Conservation (phyloP, 2,888 invertebrate species). For the Plebejus melissa region DNA sequence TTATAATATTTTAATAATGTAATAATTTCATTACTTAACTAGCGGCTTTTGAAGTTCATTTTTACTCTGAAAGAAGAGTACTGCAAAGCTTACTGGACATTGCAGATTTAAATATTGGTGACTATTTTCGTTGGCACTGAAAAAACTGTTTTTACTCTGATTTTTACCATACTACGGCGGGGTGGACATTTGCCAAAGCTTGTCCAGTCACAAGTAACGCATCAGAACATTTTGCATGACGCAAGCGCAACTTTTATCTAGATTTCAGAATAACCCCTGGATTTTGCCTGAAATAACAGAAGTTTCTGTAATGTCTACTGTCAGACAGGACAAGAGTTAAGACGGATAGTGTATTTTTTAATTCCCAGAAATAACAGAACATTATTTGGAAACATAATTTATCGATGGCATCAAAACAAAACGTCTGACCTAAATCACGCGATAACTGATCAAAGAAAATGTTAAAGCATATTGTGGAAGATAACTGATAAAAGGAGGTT, state of each 20-base stretch:
- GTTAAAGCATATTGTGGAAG: not conserved
- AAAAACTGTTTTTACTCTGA: slow-evolving; percentile 16
- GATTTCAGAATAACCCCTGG: not conserved
- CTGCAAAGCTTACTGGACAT: not conserved
- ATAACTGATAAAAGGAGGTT: slow-evolving; percentile 17
- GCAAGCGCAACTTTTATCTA: slow-evolving; percentile 3
- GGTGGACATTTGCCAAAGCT: slow-evolving; percentile 21
- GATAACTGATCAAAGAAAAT: slow-evolving; percentile 6
- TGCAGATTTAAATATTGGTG: not conserved
- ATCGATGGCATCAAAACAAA: not conserved
- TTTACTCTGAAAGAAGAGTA: not conserved
- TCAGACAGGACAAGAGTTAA: not conserved
- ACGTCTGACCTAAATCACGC: slow-evolving; percentile 4
- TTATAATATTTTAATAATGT: no score
- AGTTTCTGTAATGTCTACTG: not conserved
- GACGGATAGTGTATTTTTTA: not conserved
- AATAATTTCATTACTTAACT: no score
- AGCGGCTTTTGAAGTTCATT: not conserved
- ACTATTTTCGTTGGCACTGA: not conserved
- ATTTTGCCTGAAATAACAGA: not conserved
- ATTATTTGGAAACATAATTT: not conserved
- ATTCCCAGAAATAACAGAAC: not conserved
- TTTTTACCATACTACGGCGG: not conserved
- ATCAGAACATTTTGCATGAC: slow-evolving; percentile 4
- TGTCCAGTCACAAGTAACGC: slow-evolving; percentile 14